phyloP scores from a whole-genome alignment of 2,113 vertebrate species.

The Erinaceus europaeus region DNA sequence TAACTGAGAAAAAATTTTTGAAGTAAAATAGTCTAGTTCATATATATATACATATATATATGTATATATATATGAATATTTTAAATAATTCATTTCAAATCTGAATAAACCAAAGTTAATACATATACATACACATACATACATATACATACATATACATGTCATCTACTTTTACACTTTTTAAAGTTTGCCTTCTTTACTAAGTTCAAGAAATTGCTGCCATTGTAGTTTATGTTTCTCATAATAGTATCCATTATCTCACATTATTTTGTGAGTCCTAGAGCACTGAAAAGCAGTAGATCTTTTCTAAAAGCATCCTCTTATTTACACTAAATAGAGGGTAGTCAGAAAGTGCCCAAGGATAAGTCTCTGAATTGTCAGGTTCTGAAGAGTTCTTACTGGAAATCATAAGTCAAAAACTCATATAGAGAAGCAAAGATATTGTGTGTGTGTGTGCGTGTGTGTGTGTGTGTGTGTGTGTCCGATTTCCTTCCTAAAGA shows the following conservation, averaged over 20 bases:
- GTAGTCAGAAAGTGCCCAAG: conserved; percentile 53
- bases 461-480: conserved; percentile 21
- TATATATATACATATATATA: no score
- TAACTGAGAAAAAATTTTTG: background rate
- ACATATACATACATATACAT: no score
- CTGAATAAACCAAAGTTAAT: no score
- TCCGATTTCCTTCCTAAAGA: conserved; percentile 42
- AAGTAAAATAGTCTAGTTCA: background rate
- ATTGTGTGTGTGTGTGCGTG: conserved; percentile 28
- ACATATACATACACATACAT: no score
- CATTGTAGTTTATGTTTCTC: conserved; percentile 18
- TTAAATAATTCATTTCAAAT: no score
- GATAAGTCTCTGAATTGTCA: conserved; percentile 37
- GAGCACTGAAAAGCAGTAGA: conserved; percentile 41
- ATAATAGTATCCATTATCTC: conserved; percentile 32
- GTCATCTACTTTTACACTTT: background rate
- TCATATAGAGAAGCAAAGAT: conserved; percentile 26
- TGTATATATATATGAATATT: no score
- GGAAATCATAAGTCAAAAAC: conserved; percentile 60
- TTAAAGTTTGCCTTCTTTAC: conserved; percentile 17
- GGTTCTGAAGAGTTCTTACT: conserved; percentile 52
- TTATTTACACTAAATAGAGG: conserved; percentile 22
- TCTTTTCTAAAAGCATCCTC: conserved; percentile 17
- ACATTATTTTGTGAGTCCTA: background rate
- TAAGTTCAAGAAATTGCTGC: background rate